Percentiles rank a stretch among this genome's conserved stretches.
Conservation (phyloP, 1,140 invertebrate genomes). For the Drosophila dunni region DNA sequence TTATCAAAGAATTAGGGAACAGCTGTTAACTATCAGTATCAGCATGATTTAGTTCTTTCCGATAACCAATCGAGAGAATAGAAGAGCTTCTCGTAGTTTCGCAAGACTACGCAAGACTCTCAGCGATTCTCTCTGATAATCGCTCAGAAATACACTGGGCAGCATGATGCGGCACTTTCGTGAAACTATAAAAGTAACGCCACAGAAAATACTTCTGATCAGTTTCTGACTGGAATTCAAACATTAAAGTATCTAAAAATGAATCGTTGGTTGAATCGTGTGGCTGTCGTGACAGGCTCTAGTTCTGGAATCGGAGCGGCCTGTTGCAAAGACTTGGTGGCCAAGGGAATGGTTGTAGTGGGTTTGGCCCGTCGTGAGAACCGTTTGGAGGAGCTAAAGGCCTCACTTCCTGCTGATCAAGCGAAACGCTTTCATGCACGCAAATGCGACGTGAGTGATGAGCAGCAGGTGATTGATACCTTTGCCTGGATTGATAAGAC, state of each 20-base stretch:
- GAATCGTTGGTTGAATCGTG: slow-evolving; percentile 51
- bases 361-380: slow-evolving; percentile 88
- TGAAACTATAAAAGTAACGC: no score
- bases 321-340: slow-evolving; percentile 81
- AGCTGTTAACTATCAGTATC: not conserved
- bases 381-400: slow-evolving; percentile 85
- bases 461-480: slow-evolving; percentile 87
- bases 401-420: slow-evolving; percentile 54
- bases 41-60: not conserved
- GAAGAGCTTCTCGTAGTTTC: not conserved
- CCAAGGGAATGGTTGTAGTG: slow-evolving; percentile 87
- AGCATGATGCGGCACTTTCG: no score
- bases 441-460: slow-evolving; percentile 87
- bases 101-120: not conserved
- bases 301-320: slow-evolving; percentile 87
- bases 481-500: slow-evolving; percentile 88
- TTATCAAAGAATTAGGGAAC: not conserved
- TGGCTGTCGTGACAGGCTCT: slow-evolving; percentile 77
- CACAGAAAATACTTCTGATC: no score
- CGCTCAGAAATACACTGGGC: no score
- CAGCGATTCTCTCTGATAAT: no score
- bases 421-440: slow-evolving; percentile 84
- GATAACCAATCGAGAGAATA: not conserved
- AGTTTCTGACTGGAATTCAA: no score
- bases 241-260: slow-evolving; percentile 16